Evolutionary conservation across 2,113 vertebrate genomes (phyloP).

Genomic region (Pedetes capensis): DNA sequence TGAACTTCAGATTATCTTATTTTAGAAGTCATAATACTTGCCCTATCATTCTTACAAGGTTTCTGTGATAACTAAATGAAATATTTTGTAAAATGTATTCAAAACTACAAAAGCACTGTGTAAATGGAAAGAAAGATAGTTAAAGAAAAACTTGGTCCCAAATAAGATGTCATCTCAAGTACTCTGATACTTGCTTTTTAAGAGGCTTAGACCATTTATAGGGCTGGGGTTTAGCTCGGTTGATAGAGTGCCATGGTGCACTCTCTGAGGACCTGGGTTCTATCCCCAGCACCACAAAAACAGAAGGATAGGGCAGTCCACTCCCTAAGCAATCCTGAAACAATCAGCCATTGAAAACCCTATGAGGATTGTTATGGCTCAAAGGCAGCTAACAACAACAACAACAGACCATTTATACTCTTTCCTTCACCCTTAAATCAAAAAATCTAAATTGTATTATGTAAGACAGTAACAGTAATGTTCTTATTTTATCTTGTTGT

Average conservation of each 20-base stretch:
- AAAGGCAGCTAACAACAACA: no score
- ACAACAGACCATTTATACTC: background rate
- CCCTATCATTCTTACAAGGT: background rate
- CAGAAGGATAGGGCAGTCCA: no score
- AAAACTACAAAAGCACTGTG: background rate
- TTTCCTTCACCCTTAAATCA: background rate
- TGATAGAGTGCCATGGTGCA: no score
- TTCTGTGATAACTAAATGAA: slow-evolving; percentile 42
- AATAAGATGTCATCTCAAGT: background rate
- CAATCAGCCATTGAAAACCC: no score
- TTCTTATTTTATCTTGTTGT: background rate
- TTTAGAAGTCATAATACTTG: background rate
- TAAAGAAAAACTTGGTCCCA: background rate
- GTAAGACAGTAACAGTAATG: background rate
- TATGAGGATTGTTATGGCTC: no score
- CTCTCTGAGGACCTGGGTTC: no score
- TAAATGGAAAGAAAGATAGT: background rate
- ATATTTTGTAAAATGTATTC: slow-evolving; percentile 15
- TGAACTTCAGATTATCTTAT: slow-evolving; percentile 22
- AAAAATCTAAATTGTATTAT: background rate
- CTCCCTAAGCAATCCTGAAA: no score
- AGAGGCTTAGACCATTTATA: background rate
- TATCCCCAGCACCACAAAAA: no score
- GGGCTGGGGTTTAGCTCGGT: no score
- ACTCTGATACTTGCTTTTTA: background rate